Percentiles rank a stretch among this genome's conserved stretches.
Evolutionary conservation across 2,888 invertebrate genomes (phyloP).

Genomic region (Ichneumon xanthorius): DNA sequence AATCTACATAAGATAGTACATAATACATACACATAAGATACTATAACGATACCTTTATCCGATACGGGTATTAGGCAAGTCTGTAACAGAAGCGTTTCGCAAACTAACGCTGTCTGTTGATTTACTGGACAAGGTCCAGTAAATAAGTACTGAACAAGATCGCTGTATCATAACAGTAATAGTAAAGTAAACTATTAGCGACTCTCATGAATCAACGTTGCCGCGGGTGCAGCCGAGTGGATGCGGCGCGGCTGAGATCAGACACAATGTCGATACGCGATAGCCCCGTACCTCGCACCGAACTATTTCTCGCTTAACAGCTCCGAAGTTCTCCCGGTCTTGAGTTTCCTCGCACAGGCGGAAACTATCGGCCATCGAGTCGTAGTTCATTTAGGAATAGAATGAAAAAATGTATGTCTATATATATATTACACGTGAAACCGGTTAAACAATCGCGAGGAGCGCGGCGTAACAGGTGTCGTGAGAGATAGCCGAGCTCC

Average conservation of each 20-base stretch:
- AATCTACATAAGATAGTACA: neutral
- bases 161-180: neutral
- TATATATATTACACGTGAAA: slow-evolving; percentile 1
- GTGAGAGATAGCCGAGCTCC: slow-evolving; percentile 39
- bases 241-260: slow-evolving; percentile 13
- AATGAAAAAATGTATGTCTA: neutral
- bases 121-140: slow-evolving; percentile 43
- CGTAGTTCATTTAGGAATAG: neutral
- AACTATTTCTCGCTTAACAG: slow-evolving; percentile 8
- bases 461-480: slow-evolving; percentile 48
- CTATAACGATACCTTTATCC: neutral
- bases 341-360: neutral
- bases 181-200: slow-evolving; percentile 36
- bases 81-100: slow-evolving; percentile 39
- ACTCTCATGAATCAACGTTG: slow-evolving; percentile 26
- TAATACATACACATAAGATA: too few relatives aligned
- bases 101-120: slow-evolving; percentile 36
- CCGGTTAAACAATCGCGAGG: neutral
- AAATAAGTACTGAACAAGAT: too few relatives aligned
- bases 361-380: neutral
- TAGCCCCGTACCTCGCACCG: neutral
- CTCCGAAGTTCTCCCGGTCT: neutral
- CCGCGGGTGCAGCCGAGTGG: slow-evolving; percentile 2
- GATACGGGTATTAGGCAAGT: slow-evolving; percentile 9
- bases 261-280: slow-evolving; percentile 21